Conservation (phyloP, 2,888 invertebrate species). For the Choristoneura rosaceana region DNA sequence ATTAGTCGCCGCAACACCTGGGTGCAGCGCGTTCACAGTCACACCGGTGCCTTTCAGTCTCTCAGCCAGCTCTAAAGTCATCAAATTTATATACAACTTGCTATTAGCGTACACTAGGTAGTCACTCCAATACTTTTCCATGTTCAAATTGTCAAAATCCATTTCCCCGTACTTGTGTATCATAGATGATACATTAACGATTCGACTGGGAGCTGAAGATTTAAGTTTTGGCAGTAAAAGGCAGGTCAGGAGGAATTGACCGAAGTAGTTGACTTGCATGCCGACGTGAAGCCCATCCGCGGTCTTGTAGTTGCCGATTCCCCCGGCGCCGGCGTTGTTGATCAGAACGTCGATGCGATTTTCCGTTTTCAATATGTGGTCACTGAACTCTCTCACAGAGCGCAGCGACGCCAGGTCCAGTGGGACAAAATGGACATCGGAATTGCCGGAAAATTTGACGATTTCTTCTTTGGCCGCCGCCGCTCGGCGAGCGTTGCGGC, state of each 20-base stretch:
- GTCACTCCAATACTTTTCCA: constrained; percentile 79
- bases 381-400: constrained; percentile 85
- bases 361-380: constrained; percentile 78
- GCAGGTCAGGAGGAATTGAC: constrained; percentile 87
- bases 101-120: constrained; percentile 78
- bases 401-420: constrained; percentile 77
- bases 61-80: constrained; percentile 84
- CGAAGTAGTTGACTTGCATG: constrained; percentile 87
- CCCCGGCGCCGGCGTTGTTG: constrained; percentile 72
- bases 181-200: constrained; percentile 82
- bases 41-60: constrained; percentile 82
- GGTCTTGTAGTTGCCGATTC: constrained; percentile 62
- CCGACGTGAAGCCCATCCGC: constrained; percentile 84
- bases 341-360: constrained; percentile 68
- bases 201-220: constrained; percentile 73
- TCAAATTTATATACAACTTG: constrained; percentile 88
- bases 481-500: constrained; percentile 74
- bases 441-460: constrained; percentile 70
- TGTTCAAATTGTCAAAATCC: constrained; percentile 47
- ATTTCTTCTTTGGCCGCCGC: constrained; percentile 71
- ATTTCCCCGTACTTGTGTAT: constrained; percentile 62
- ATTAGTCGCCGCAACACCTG: constrained; percentile 89
- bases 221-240: constrained; percentile 70
- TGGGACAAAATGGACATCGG: constrained; percentile 66
- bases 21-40: constrained; percentile 87